These are phyloP conservation scores for Onychomys arenicola DNA, from an alignment of 2,797 vertebrate genomes.

Conservation along the genomic window DNA sequence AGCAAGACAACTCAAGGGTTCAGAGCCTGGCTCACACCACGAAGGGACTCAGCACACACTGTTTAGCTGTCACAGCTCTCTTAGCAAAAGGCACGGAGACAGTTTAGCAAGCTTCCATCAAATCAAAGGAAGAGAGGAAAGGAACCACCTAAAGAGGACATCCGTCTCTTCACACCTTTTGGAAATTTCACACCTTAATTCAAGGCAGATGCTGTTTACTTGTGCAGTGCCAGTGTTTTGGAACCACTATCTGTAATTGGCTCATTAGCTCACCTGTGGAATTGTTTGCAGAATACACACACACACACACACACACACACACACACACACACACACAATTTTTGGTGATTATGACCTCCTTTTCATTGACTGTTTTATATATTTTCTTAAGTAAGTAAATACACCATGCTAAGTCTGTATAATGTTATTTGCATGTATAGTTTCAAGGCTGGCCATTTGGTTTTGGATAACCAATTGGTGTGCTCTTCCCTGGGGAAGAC, in stretches of 20 bases:
- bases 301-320: no score
- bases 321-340: no score
- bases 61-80: background rate
- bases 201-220: constrained; percentile 81
- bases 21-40: background rate
- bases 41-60: background rate
- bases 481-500: background rate
- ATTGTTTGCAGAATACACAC: background rate
- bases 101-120: background rate
- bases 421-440: background rate
- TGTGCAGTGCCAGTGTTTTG: constrained; percentile 71
- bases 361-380: background rate
- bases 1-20: background rate
- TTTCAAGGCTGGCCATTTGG: background rate
- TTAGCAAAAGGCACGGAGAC: background rate
- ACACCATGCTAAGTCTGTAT: background rate
- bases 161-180: constrained; percentile 54
- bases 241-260: constrained; percentile 78
- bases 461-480: background rate
- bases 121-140: background rate
- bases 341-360: background rate
- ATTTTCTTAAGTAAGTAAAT: background rate
- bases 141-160: constrained; percentile 46
- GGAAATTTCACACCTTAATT: constrained; percentile 76
- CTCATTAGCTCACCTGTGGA: constrained; percentile 80